Evolutionary conservation across 2,797 vertebrate genomes (phyloP).

Genomic region (Pseudomugil tenellus): DNA sequence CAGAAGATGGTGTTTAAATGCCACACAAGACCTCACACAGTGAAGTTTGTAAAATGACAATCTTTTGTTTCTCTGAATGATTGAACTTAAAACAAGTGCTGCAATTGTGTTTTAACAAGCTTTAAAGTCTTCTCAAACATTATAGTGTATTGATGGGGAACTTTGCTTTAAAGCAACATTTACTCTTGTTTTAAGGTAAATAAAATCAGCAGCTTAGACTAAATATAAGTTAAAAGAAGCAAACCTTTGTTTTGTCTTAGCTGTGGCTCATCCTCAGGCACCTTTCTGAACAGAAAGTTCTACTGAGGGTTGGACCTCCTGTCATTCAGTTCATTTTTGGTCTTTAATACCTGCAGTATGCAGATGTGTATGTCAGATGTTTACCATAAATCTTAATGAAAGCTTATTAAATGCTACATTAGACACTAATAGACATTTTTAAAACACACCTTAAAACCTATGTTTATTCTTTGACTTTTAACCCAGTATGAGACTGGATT

Average conservation of each 20-base stretch:
- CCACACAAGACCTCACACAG: conserved; percentile 28
- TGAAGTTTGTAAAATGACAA: conserved; percentile 25
- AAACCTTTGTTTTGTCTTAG: background rate
- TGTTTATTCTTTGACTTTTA: too few relatives aligned
- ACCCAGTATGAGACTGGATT: too few relatives aligned
- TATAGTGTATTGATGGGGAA: background rate
- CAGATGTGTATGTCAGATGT: too few relatives aligned
- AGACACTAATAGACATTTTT: too few relatives aligned
- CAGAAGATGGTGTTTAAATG: conserved; percentile 21
- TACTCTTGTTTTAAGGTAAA: background rate
- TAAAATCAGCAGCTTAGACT: conserved; percentile 16
- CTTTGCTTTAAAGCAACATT: conserved; percentile 11
- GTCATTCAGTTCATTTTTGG: background rate
- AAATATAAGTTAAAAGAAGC: conserved; percentile 14
- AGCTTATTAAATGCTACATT: too few relatives aligned
- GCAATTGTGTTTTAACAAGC: conserved; percentile 26
- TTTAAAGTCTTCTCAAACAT: conserved; percentile 3
- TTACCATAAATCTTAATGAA: too few relatives aligned
- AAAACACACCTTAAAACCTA: too few relatives aligned
- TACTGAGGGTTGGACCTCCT: background rate
- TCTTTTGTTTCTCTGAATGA: conserved; percentile 16
- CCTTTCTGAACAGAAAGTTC: background rate
- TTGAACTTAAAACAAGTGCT: conserved; percentile 11
- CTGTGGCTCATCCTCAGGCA: background rate
- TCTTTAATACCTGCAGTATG: too few relatives aligned